Evolutionary conservation across 1,140 invertebrate genomes (phyloP), one percentile per base, ranked within the genome.

Genomic region (Galleria mellonella): DNA sequence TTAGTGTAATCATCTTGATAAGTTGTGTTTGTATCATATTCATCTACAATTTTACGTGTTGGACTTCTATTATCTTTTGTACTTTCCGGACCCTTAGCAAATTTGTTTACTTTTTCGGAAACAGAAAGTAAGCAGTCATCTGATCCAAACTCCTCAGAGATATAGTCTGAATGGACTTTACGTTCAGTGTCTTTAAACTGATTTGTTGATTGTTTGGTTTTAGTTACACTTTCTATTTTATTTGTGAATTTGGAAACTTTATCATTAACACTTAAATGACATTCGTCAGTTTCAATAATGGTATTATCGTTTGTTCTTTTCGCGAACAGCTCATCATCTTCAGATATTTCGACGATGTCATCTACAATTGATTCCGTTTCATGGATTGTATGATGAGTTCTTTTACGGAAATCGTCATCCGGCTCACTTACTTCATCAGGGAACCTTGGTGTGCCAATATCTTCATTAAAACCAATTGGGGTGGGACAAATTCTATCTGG

Each of bases 391-490:
- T 82, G 62, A 58, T 83, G 58, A 45, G 56, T 54, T 12, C 81
- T 68, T 35, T 68, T 79, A 13, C 55, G 59, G 14, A 67, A 73
- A 42, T 88, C 88, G 62, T 93, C 91, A 44, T 93, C 92, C 9
- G 92, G 92, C 86, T 93, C 92, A 64, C 86, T 89, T 1, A 93
- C 88, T 53, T 89, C 87, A 72, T 93, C 91, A 3, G 92, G 92
- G 67, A 91, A 92, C 48, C 92, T 86, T 8, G 90, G 90, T 40
- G 86, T 88, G 27, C 88, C 89, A n/a, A 78, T 72, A 51, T 91
- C 89, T 37, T 90, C 85, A 44, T 87, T 77, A 15, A 87, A 86
- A 15, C 86, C 83, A 33, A 91, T 76, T 0, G 91, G 90, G n/a
- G 88, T 88, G 0, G 90, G 90, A 61, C 89, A 90, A 49, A 91